Percentiles rank a stretch among this genome's conserved stretches.
Conservation (phyloP, 2,113 vertebrate genomes). For the Dendropsophus ebraccatus region DNA sequence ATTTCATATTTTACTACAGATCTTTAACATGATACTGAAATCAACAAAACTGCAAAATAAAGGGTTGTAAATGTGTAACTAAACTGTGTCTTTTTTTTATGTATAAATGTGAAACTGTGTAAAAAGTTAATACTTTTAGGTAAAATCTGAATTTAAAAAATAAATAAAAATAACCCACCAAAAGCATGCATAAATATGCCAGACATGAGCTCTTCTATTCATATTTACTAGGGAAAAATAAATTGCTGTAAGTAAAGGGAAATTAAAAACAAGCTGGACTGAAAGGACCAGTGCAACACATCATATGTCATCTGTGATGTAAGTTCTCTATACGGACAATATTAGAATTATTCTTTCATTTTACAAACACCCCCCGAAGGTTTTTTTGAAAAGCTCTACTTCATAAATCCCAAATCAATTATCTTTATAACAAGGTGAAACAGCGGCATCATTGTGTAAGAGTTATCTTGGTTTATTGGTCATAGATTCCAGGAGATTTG, state of each 20-base stretch:
- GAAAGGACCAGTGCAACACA: neutral
- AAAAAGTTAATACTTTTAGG: no score
- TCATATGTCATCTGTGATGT: conserved; percentile 3
- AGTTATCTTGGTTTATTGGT: conserved; percentile 49
- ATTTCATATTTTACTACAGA: no score
- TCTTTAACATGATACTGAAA: no score
- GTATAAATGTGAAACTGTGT: no score
- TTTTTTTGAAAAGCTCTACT: conserved; percentile 11
- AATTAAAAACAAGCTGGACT: neutral
- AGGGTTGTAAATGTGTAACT: no score
- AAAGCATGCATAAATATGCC: no score
- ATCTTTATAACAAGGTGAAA: conserved; percentile 50
- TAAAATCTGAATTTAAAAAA: no score
- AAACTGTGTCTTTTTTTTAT: no score
- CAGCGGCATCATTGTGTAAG: conserved; percentile 50
- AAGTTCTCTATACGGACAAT: neutral
- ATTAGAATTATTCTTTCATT: conserved; percentile 44
- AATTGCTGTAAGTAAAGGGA: neutral
- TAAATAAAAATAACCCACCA: neutral
- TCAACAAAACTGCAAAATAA: no score
- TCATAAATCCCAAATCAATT: conserved; percentile 42
- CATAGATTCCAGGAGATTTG: conserved; percentile 58
- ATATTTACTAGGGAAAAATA: neutral
- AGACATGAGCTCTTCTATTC: neutral
- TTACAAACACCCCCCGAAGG: conserved; percentile 12